Percentiles rank a stretch among this genome's conserved stretches.
These are phyloP conservation scores for Phenacoccus solenopsis DNA, from an alignment of 1,140 invertebrate genomes.

Conservation along the genomic window DNA sequence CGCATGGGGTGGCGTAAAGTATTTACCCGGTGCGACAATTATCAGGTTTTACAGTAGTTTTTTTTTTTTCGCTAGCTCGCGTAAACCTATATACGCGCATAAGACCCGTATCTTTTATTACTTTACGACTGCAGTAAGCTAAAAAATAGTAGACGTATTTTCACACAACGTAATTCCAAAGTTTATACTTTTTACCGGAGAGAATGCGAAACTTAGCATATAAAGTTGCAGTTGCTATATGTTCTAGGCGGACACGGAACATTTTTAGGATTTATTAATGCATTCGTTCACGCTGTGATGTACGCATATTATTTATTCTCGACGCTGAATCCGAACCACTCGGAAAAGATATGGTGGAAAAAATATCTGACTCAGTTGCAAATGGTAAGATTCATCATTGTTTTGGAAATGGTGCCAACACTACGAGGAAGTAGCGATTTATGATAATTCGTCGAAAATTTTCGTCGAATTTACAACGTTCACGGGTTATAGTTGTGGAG, in stretches of 20 bases:
- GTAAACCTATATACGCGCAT: neutral
- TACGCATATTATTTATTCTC: constrained; percentile 41
- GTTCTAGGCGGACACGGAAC: constrained; percentile 37
- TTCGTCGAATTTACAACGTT: neutral
- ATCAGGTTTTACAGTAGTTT: constrained; percentile 10
- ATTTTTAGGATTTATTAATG: constrained; percentile 40
- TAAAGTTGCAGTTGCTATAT: neutral
- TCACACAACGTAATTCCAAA: neutral
- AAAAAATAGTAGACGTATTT: no score
- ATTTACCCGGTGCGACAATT: constrained; percentile 36
- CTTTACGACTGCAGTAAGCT: neutral
- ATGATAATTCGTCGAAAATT: neutral
- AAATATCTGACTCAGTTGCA: constrained; percentile 42
- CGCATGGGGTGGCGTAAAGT: constrained; percentile 44
- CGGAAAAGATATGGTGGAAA: constrained; percentile 43
- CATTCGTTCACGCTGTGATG: constrained; percentile 43
- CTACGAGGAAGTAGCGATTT: neutral
- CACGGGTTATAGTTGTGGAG: neutral
- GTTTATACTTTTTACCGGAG: neutral
- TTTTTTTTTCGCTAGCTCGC: neutral
- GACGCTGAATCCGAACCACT: constrained; percentile 36
- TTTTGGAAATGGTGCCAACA: neutral
- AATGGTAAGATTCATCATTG: constrained; percentile 33
- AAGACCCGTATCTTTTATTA: neutral
- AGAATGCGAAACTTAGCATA: neutral